phyloP scores from a whole-genome alignment of 2,113 vertebrate species.

The Pomatostomus ruficeps region DNA sequence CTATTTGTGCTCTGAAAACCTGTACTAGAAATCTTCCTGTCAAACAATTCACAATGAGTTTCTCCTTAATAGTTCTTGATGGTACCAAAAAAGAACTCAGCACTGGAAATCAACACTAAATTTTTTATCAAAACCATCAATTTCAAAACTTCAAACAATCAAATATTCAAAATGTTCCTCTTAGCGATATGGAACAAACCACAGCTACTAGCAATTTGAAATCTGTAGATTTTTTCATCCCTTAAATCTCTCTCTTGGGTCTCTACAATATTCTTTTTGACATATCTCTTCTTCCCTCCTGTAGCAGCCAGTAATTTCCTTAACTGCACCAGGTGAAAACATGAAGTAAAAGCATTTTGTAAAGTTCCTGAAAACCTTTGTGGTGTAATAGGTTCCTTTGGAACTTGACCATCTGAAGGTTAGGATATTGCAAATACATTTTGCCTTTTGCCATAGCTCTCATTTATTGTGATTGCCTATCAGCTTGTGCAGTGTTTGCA shows the following conservation, averaged over 20 bases:
- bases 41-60: not conserved
- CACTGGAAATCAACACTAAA: not conserved
- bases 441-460: not conserved
- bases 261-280: not conserved
- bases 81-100: not conserved
- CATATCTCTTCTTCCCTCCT: not conserved
- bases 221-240: not conserved
- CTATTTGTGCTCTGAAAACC: conserved; percentile 39
- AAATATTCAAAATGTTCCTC: not conserved
- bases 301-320: not conserved
- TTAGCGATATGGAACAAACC: not conserved
- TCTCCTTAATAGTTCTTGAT: not conserved
- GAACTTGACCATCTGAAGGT: not conserved
- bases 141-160: not conserved
- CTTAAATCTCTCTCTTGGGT: not conserved
- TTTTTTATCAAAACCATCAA: not conserved
- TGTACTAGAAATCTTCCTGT: not conserved
- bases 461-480: not conserved
- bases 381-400: not conserved
- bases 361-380: not conserved
- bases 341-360: not conserved
- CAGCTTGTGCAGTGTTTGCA: not conserved
- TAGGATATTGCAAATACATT: not conserved
- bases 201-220: not conserved
- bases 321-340: not conserved